Evolutionary conservation across 2,797 vertebrate species (phyloP), one percentile per base, ranked within the genome.

Genomic region (Huso huso): DNA sequence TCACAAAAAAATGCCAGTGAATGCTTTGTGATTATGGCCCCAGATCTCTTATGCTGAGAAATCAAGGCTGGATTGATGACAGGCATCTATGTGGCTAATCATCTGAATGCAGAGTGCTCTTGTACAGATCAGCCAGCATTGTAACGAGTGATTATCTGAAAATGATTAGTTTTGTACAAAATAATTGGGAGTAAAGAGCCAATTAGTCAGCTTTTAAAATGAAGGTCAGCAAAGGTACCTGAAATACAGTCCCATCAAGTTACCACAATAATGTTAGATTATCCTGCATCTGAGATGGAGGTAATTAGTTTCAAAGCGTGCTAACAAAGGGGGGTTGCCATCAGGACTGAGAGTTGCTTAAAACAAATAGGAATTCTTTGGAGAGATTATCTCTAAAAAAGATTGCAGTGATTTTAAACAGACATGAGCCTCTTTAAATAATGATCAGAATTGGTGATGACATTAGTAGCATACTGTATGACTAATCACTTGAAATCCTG

Each of bases 401-500:
- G 37, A 37, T 37, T 37, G 37, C 37, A 37, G 37, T 37, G 37
- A 37, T 37, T 37, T 37, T 37, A 37, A 37, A 37, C 37, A 37
- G 37, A 37, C 37, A 37, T 37, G 37, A 37, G 61, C 76, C 75
- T 68, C 0, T 63, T 73, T 55, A 67, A 78, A 76, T 77, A 81
- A 82, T 79, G 74, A 78, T 66, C 79, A 76, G 75, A 79, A 72
- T 70, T 77, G 63, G 71, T 69, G 77, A 82, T 79, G 77, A 78
- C 75, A 83, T 84, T 83, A 84, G 76, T 73, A 74, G 70, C 78
- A 64, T 81, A 37, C 37, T 37, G 37, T 37, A 81, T 86, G 85
- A 84, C 78, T 87, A 82, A 85, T 82, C 75, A 65, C 0, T 10
- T 71, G 68, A 83, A 82, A 83, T 83, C 83, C 77, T 70, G 11